Conservation (phyloP, 2,113 vertebrate genomes). For the Rhombomys opimus region DNA sequence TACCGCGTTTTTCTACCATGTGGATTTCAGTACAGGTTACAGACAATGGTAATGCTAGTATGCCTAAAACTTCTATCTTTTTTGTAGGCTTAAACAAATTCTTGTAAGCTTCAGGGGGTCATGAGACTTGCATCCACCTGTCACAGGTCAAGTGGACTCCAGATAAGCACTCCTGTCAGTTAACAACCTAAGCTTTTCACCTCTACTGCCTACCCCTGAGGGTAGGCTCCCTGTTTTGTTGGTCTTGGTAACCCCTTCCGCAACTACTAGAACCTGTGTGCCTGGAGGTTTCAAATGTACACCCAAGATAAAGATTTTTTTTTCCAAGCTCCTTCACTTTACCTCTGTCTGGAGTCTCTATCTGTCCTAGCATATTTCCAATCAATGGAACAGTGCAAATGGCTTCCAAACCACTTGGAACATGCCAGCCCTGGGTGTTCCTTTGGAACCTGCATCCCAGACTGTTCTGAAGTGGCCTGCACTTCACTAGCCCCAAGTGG, state of each 20-base stretch:
- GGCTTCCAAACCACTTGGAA: not conserved
- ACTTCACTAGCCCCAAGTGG: not conserved
- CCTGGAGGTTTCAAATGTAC: not conserved
- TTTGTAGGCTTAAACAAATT: not conserved
- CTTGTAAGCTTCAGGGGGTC: not conserved
- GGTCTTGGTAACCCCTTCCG: not conserved
- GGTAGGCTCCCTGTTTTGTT: not conserved
- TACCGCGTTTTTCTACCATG: not conserved
- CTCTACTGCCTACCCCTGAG: not conserved
- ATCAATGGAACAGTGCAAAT: not conserved
- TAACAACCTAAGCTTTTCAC: not conserved
- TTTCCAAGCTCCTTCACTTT: not conserved
- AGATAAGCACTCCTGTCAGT: not conserved
- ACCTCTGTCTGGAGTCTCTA: not conserved
- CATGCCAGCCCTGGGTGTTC: not conserved
- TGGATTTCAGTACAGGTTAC: not conserved
- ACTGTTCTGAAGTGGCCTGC: not conserved
- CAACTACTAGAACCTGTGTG: not conserved
- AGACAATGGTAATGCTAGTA: not conserved
- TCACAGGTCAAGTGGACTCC: not conserved
- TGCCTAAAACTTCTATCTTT: not conserved
- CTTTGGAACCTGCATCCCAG: not conserved
- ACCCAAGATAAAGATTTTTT: not conserved
- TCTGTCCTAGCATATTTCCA: not conserved
- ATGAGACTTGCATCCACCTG: not conserved